A percentile compares a stretch with the other conserved stretches of the same genome.
phyloP scores from a whole-genome alignment of 1,140 invertebrate species.

The Bombyx mori region DNA sequence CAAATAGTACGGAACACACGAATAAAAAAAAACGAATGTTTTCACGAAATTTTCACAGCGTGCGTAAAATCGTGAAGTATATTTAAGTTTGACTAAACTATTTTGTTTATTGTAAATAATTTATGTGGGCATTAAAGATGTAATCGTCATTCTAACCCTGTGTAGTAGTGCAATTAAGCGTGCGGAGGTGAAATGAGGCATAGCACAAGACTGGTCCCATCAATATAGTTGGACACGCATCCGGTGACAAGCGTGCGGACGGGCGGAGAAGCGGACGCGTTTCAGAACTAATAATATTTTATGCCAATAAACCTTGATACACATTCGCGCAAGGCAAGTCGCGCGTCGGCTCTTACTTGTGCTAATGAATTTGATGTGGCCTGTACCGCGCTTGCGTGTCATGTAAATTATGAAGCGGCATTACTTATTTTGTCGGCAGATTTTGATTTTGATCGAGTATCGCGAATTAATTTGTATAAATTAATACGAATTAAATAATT shows the following conservation, averaged over 20 bases:
- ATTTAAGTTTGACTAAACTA: no score
- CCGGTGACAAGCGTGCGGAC: constrained; percentile 34
- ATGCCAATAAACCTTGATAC: constrained; percentile 22
- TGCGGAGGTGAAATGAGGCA: constrained; percentile 41
- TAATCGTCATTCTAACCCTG: neutral
- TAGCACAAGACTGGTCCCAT: constrained; percentile 35
- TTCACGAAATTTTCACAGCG: no score
- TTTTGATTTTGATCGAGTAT: no score
- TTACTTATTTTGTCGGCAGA: no score
- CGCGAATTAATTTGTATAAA: no score
- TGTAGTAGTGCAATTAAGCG: constrained; percentile 39
- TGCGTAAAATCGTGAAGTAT: no score
- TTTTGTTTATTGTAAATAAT: no score
- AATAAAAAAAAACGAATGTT: constrained; percentile 32
- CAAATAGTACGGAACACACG: neutral
- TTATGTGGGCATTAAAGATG: no score
- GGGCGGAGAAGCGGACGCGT: constrained; percentile 32
- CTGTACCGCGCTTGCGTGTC: neutral
- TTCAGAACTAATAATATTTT: constrained; percentile 38
- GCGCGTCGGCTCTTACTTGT: constrained; percentile 10
- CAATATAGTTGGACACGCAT: constrained; percentile 44
- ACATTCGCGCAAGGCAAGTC: constrained; percentile 24
- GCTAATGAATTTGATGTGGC: constrained; percentile 14
- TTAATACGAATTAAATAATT: no score
- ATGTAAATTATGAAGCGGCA: no score